Evolutionary conservation across 2,888 invertebrate species (phyloP).

Genomic region (Nymphalis c-album): DNA sequence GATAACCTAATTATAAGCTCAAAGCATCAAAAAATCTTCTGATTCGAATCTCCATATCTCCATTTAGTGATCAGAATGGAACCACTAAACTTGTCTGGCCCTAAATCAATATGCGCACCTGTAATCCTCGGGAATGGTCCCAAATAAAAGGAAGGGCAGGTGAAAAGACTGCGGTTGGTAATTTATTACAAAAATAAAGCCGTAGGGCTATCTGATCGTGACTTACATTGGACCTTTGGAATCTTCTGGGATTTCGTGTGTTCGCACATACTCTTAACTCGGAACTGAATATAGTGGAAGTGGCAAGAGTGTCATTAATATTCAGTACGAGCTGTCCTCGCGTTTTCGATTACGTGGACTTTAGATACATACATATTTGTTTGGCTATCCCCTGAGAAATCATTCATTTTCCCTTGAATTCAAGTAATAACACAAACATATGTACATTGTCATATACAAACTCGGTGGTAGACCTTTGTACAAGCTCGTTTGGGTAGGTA

Average conservation of each 20-base stretch:
- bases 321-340: too few species aligned
- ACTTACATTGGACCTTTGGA: constrained; percentile 39
- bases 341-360: too few species aligned
- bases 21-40: background rate
- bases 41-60: constrained; percentile 1
- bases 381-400: too few species aligned
- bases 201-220: constrained; percentile 42
- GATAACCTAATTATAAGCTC: too few species aligned
- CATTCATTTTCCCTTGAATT: too few species aligned
- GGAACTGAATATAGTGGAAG: background rate
- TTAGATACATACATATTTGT: too few species aligned
- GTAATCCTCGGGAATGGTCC: constrained; percentile 35
- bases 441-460: too few species aligned
- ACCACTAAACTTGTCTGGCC: constrained; percentile 10
- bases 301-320: too few species aligned
- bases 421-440: too few species aligned
- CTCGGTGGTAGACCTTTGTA: too few species aligned
- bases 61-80: background rate
- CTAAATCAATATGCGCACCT: constrained; percentile 39
- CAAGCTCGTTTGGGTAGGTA: too few species aligned
- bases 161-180: constrained; percentile 41
- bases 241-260: constrained; percentile 28
- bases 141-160: constrained; percentile 41
- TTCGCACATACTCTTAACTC: constrained; percentile 5
- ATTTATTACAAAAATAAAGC: constrained; percentile 46